phyloP scores from a whole-genome alignment of 1,140 invertebrate species.

The Hylaeus anthracinus region DNA sequence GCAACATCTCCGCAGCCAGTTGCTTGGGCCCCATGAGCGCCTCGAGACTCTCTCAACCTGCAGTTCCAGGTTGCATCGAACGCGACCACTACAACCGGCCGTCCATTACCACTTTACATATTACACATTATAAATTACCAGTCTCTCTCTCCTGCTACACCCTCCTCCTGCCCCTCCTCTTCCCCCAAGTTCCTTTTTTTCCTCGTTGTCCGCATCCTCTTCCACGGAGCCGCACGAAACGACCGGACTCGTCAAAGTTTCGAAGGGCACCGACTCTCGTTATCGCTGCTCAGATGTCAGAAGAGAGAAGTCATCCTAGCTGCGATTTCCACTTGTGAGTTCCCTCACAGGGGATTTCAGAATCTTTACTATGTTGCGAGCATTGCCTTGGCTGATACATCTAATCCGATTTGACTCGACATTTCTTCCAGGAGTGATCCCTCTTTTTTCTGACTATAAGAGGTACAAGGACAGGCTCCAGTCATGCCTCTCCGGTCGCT shows the following conservation, averaged over 20 bases:
- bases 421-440: no score
- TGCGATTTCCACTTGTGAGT: no score
- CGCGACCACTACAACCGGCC: conserved; percentile 61
- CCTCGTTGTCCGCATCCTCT: conserved; percentile 14
- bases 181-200: neutral
- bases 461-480: no score
- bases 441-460: no score
- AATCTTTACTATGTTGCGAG: no score
- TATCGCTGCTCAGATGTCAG: conserved; percentile 10
- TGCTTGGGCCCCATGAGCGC: conserved; percentile 49
- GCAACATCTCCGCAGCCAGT: conserved; percentile 61
- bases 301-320: no score
- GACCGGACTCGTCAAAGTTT: conserved; percentile 46
- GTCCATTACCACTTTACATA: conserved; percentile 74
- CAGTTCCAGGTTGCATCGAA: conserved; percentile 62
- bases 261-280: conserved; percentile 50
- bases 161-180: neutral
- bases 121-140: conserved; percentile 74
- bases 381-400: no score
- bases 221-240: conserved; percentile 15
- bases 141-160: conserved; percentile 33
- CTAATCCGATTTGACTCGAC: no score
- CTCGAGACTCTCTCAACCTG: conserved; percentile 61
- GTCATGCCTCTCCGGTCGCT: no score
- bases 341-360: no score